These are phyloP conservation scores for Hydrotaea cyrtoneurina DNA, from an alignment of 2,888 invertebrate genomes.

Conservation along the genomic window DNA sequence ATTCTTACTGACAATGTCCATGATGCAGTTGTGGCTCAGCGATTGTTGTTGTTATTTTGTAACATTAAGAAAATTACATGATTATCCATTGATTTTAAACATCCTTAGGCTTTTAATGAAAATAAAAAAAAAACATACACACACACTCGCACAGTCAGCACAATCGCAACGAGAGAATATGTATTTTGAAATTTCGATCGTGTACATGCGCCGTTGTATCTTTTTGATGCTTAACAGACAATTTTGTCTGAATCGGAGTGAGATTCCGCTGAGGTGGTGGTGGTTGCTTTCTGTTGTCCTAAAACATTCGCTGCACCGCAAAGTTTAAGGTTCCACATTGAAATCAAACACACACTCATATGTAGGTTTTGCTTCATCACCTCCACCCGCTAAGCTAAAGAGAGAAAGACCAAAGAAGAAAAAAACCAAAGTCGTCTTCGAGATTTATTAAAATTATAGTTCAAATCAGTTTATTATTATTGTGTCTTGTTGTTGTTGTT, in stretches of 20 bases:
- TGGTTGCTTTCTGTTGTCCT: too few relatives aligned
- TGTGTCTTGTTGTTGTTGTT: too few relatives aligned
- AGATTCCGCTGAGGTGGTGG: too few relatives aligned
- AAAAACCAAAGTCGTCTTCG: constrained; percentile 18
- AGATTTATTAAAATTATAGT: constrained; percentile 60
- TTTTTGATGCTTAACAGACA: constrained; percentile 6
- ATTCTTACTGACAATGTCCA: constrained; percentile 46
- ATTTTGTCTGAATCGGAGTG: not conserved
- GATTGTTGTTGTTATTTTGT: constrained; percentile 63
- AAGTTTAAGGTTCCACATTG: too few relatives aligned
- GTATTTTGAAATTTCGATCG: too few relatives aligned
- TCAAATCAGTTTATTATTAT: too few relatives aligned
- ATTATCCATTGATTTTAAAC: constrained; percentile 70
- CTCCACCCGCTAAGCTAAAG: too few relatives aligned
- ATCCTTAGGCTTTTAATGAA: constrained; percentile 68
- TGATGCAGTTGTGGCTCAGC: constrained; percentile 27
- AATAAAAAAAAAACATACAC: constrained; percentile 46
- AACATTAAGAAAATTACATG: constrained; percentile 70
- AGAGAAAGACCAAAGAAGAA: too few relatives aligned
- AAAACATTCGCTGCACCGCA: too few relatives aligned
- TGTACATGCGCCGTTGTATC: not conserved
- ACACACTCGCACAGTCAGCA: not conserved
- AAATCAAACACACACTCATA: too few relatives aligned
- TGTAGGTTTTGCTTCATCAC: too few relatives aligned
- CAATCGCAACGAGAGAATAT: constrained; percentile 39